A percentile compares a stretch with the other conserved stretches of the same genome.
Evolutionary conservation across 2,888 invertebrate genomes (phyloP).

Genomic region (Cabera pusaria): DNA sequence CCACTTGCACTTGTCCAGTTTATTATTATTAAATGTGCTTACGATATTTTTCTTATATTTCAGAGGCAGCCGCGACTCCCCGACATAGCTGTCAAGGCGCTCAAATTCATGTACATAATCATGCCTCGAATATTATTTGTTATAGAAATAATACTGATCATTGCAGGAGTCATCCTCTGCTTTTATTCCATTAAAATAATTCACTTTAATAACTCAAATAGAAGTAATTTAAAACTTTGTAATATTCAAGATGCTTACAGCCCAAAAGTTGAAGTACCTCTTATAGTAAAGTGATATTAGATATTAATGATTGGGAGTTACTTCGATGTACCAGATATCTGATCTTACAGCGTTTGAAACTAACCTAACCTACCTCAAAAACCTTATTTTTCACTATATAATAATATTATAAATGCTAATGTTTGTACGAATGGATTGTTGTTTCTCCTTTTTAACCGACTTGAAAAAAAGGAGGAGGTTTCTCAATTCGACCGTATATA

Average conservation of each 20-base stretch:
- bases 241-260: not conserved
- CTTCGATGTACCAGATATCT: too few species aligned
- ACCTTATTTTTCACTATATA: too few species aligned
- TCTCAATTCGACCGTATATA: too few species aligned
- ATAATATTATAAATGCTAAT: too few species aligned
- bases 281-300: slow-evolving; percentile 16
- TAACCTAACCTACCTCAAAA: too few species aligned
- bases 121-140: slow-evolving; percentile 25
- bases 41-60: slow-evolving; percentile 13
- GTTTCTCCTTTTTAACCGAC: too few species aligned
- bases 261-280: slow-evolving; percentile 9
- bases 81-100: slow-evolving; percentile 24
- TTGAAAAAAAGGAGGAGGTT: too few species aligned
- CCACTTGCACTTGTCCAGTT: too few species aligned
- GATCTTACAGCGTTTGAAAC: too few species aligned
- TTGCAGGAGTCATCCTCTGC: slow-evolving; percentile 12
- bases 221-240: not conserved
- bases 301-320: too few species aligned
- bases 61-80: slow-evolving; percentile 35
- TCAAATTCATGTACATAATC: slow-evolving; percentile 18
- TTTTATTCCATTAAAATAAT: slow-evolving; percentile 19
- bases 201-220: not conserved
- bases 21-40: too few species aligned
- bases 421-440: too few species aligned
- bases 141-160: slow-evolving; percentile 15